Percentiles rank a stretch among this genome's conserved stretches.
These are phyloP conservation scores for Anoplopoma fimbria DNA, from an alignment of 2,113 vertebrate species.

Conservation along the genomic window DNA sequence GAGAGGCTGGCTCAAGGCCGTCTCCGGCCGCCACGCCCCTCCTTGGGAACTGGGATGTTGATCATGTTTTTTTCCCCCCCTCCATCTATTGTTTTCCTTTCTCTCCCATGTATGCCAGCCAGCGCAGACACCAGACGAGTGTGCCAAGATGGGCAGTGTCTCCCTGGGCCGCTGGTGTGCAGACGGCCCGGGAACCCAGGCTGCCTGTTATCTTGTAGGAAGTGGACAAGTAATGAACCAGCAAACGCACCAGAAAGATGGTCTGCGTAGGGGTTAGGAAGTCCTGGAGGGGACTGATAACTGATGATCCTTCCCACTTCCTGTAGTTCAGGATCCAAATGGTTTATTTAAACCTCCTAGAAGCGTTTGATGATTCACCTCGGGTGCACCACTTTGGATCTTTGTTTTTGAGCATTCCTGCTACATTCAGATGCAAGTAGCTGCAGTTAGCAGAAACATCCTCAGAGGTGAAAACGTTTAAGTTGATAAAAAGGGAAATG, in stretches of 20 bases:
- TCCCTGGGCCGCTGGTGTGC: background rate
- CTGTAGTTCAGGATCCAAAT: background rate
- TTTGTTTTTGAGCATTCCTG: background rate
- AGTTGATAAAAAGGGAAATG: background rate
- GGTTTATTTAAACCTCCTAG: background rate
- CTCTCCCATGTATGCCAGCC: constrained; percentile 40
- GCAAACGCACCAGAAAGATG: constrained; percentile 10
- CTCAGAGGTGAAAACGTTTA: background rate
- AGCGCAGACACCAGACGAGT: constrained; percentile 18
- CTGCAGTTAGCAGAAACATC: background rate
- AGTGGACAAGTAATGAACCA: constrained; percentile 41
- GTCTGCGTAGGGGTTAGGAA: constrained; percentile 44
- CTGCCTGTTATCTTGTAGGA: constrained; percentile 65
- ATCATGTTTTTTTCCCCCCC: constrained; percentile 52
- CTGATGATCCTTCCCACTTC: constrained; percentile 13
- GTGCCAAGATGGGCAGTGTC: constrained; percentile 29
- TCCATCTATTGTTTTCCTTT: constrained; percentile 78
- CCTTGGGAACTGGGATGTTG: constrained; percentile 75
- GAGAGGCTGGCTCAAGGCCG: background rate
- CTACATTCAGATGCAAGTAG: background rate
- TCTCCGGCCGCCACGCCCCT: constrained; percentile 72
- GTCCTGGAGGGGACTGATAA: constrained; percentile 63
- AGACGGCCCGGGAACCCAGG: background rate
- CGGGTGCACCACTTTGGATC: background rate
- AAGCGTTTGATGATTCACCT: background rate